phyloP scores from a whole-genome alignment of 2,888 invertebrate genomes.

The Drosophila multiciliata region DNA sequence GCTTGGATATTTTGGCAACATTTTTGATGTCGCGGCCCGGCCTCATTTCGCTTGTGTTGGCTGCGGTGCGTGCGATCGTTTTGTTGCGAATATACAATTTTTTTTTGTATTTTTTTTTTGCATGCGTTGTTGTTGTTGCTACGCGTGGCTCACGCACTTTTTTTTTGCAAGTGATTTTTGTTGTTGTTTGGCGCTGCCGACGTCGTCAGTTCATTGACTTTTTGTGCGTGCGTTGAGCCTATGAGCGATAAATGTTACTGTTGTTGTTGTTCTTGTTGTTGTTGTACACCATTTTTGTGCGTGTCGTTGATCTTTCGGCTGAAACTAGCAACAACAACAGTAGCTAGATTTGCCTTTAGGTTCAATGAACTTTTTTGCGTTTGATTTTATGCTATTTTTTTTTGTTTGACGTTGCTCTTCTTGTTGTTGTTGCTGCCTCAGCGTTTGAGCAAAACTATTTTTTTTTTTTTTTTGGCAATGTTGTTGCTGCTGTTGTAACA shows the following conservation, averaged over 20 bases:
- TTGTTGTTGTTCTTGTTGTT: slow-evolving; percentile 34
- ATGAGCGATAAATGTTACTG: slow-evolving; percentile 33
- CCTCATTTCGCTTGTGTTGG: slow-evolving; percentile 31
- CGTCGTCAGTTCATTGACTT: slow-evolving; percentile 64
- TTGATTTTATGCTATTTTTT: slow-evolving; percentile 35
- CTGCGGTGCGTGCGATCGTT: slow-evolving; percentile 39
- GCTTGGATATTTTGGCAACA: slow-evolving; percentile 61
- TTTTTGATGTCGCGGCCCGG: slow-evolving; percentile 38
- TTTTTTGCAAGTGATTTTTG: slow-evolving; percentile 21
- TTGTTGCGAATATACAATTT: slow-evolving; percentile 21
- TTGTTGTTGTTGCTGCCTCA: slow-evolving; percentile 17
- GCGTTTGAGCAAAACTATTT: not conserved
- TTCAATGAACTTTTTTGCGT: slow-evolving; percentile 77
- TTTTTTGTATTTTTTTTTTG: not conserved
- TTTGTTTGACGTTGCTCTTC: slow-evolving; percentile 20
- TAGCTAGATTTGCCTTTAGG: slow-evolving; percentile 46
- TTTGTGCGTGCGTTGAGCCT: slow-evolving; percentile 59
- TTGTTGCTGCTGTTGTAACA: slow-evolving; percentile 49
- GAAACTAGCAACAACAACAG: slow-evolving; percentile 34
- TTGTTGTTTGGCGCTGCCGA: slow-evolving; percentile 10
- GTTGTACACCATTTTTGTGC: slow-evolving; percentile 55
- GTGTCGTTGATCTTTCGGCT: slow-evolving; percentile 77
- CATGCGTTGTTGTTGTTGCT: slow-evolving; percentile 28
- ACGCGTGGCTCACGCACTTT: slow-evolving; percentile 64
- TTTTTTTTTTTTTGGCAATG: slow-evolving; percentile 22